Evolutionary conservation across 2,888 invertebrate genomes (phyloP).

Genomic region (Drosophila recens): DNA sequence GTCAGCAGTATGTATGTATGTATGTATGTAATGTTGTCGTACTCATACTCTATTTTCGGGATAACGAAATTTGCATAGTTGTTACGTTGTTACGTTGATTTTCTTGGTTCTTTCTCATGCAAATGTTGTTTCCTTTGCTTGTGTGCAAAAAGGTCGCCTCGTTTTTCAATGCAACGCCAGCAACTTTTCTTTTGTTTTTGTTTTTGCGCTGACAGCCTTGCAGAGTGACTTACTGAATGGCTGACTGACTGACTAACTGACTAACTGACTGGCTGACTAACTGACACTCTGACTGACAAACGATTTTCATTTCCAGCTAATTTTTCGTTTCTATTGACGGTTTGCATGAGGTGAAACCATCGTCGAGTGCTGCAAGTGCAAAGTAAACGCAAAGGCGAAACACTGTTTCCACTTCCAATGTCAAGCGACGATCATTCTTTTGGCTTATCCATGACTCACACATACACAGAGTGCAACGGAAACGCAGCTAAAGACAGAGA

Average conservation of each 20-base stretch:
- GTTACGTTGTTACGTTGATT: neutral
- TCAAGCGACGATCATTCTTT: slow-evolving; percentile 73
- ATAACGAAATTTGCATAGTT: slow-evolving; percentile 67
- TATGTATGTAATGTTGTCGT: slow-evolving; percentile 7
- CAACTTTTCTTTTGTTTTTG: slow-evolving; percentile 53
- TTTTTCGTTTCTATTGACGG: slow-evolving; percentile 51
- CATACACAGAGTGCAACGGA: slow-evolving; percentile 55
- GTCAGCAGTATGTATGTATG: slow-evolving; percentile 47
- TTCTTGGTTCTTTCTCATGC: slow-evolving; percentile 38
- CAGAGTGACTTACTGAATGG: slow-evolving; percentile 36
- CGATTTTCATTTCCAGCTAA: slow-evolving; percentile 74
- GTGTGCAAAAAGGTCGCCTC: slow-evolving; percentile 55
- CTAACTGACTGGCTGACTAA: neutral
- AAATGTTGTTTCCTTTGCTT: slow-evolving; percentile 51
- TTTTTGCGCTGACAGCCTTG: slow-evolving; percentile 47
- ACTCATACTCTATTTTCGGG: slow-evolving; percentile 53
- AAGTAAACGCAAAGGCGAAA: slow-evolving; percentile 40
- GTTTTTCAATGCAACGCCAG: slow-evolving; percentile 68
- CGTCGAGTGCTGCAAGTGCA: slow-evolving; percentile 58
- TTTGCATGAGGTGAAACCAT: slow-evolving; percentile 54
- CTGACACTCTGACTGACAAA: slow-evolving; percentile 53
- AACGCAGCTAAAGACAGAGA: slow-evolving; percentile 30
- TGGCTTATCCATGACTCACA: slow-evolving; percentile 71
- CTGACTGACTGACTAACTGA: slow-evolving; percentile 23
- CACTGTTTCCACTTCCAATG: slow-evolving; percentile 68